Conservation (phyloP, 2,888 invertebrate genomes). For the Andrena bucephala region DNA sequence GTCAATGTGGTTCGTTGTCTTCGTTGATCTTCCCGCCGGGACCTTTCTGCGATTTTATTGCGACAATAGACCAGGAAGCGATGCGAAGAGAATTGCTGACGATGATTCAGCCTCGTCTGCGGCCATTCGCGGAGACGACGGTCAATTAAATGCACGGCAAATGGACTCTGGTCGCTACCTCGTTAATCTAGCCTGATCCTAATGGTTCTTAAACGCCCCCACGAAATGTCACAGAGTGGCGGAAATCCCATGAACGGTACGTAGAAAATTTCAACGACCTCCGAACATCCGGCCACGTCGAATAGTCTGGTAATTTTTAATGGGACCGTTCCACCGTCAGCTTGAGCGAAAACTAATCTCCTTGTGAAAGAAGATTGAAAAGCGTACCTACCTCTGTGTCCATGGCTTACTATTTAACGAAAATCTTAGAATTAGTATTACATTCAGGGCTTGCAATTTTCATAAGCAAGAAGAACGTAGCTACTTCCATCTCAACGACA, state of each 20-base stretch:
- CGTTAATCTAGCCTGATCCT: constrained; percentile 62
- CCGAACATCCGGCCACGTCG: constrained; percentile 18
- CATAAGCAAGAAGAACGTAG: no score
- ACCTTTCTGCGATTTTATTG: constrained; percentile 14
- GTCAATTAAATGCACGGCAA: constrained; percentile 64
- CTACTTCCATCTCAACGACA: no score
- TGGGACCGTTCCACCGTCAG: no score
- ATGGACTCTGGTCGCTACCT: constrained; percentile 60
- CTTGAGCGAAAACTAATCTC: no score
- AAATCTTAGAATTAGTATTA: no score
- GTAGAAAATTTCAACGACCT: constrained; percentile 30
- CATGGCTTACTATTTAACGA: neutral
- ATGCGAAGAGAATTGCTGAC: constrained; percentile 35
- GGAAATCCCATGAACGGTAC: constrained; percentile 37
- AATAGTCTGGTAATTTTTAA: neutral
- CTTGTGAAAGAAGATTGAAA: neutral
- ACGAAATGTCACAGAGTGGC: constrained; percentile 48
- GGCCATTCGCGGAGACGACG: constrained; percentile 50
- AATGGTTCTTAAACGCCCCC: constrained; percentile 64
- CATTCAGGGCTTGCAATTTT: no score
- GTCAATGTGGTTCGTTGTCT: neutral
- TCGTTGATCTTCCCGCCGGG: neutral
- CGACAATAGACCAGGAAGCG: constrained; percentile 33
- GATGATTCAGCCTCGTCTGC: constrained; percentile 57
- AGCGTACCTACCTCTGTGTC: neutral